These are phyloP conservation scores for Poecile montanus DNA, from an alignment of 2,797 vertebrate genomes.

Conservation along the genomic window DNA sequence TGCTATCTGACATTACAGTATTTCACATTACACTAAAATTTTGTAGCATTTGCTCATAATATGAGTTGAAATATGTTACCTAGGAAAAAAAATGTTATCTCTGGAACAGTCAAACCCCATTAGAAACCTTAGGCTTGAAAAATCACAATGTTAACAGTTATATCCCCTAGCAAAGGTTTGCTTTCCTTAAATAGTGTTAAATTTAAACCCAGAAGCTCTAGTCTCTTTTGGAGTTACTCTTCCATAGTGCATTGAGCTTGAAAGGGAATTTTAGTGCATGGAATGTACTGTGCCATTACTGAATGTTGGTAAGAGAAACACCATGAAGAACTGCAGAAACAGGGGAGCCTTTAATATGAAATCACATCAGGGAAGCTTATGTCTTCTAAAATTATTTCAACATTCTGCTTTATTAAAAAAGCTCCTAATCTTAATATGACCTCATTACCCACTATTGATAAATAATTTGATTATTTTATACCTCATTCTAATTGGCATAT, in stretches of 20 bases:
- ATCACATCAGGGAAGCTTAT: not conserved
- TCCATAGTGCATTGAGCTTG: slow-evolving; percentile 69
- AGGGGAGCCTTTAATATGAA: not conserved
- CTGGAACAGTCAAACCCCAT: slow-evolving; percentile 79
- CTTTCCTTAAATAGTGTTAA: slow-evolving; percentile 81
- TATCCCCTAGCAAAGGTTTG: slow-evolving; percentile 77
- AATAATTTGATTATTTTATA: not conserved
- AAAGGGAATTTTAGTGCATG: slow-evolving; percentile 67
- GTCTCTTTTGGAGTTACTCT: slow-evolving; percentile 69
- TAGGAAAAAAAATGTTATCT: slow-evolving; percentile 78
- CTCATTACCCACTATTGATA: not conserved
- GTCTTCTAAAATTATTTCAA: not conserved
- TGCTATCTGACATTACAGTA: slow-evolving; percentile 80
- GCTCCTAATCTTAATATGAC: not conserved
- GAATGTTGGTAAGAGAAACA: not conserved
- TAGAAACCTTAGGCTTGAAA: slow-evolving; percentile 79
- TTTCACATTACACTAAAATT: slow-evolving; percentile 81
- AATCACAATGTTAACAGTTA: slow-evolving; percentile 79
- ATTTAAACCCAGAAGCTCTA: slow-evolving; percentile 76
- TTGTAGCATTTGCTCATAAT: slow-evolving; percentile 77
- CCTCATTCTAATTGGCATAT: not conserved
- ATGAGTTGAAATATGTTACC: slow-evolving; percentile 80
- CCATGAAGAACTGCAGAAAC: not conserved
- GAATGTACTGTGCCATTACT: slow-evolving; percentile 39
- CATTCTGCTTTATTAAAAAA: not conserved